Conservation (phyloP, 37 sponge, comb jelly and placozoan species). For the Petrosia ficiformis region DNA sequence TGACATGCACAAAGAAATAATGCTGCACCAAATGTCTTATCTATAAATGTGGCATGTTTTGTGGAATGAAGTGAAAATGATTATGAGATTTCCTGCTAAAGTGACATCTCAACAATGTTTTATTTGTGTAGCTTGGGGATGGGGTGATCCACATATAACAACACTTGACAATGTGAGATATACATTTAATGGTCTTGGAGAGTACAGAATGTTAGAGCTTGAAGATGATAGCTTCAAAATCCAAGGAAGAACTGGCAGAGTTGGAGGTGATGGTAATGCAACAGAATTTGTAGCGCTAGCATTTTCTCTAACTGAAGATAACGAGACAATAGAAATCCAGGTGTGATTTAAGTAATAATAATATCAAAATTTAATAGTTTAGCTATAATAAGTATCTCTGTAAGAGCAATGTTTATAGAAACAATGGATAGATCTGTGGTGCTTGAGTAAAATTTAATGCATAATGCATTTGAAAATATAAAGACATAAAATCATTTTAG, state of each 20-base stretch:
- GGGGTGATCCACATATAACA: constrained; percentile 76
- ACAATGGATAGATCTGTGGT: too few species aligned
- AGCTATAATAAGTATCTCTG: too few species aligned
- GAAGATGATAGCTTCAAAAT: constrained; percentile 5
- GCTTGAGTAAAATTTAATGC: too few species aligned
- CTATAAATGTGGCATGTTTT: too few species aligned
- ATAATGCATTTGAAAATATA: too few species aligned
- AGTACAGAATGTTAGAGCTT: constrained; percentile 28
- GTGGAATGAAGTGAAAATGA: too few species aligned
- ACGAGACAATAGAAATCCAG: neutral
- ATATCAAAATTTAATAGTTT: neutral
- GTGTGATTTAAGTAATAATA: neutral
- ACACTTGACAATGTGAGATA: constrained; percentile 60
- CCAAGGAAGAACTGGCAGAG: constrained; percentile 42
- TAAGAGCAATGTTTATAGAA: too few species aligned
- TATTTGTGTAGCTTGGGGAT: constrained; percentile 41
- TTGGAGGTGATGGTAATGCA: constrained; percentile 15
- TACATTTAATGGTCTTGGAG: constrained; percentile 83
- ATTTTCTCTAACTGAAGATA: too few species aligned
- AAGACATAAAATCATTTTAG: too few species aligned
- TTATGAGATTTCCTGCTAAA: too few species aligned
- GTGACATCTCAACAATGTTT: neutral
- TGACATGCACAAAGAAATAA: too few species aligned
- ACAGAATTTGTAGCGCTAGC: constrained; percentile 59
- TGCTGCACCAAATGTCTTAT: too few species aligned